phyloP scores from a whole-genome alignment of 37 sponge, comb jelly and placozoan species.

The Cliona cf. orientalis region DNA sequence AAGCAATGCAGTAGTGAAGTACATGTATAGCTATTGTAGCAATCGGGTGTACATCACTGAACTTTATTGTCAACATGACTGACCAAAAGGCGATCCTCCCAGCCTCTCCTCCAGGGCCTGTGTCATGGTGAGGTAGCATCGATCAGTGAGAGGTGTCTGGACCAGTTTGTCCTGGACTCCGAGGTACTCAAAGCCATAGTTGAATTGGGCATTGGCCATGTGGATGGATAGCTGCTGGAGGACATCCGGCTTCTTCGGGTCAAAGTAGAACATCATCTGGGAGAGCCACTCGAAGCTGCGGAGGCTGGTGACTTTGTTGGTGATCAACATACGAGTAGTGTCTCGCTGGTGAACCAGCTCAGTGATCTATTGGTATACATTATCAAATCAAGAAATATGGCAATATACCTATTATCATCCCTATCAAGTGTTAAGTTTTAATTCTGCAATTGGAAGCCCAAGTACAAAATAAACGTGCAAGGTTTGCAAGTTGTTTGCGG shows the following conservation, averaged over 20 bases:
- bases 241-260: conserved; percentile 87
- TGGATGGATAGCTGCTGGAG: conserved; percentile 91
- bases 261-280: conserved; percentile 99
- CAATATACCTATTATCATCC: no score
- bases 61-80: background rate
- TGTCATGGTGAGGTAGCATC: conserved; percentile 98
- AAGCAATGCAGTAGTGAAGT: no score
- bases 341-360: conserved; percentile 98
- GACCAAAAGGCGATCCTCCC: conserved; percentile 98
- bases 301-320: conserved; percentile 50
- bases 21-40: no score
- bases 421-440: no score
- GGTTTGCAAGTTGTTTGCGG: no score
- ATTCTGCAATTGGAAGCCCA: no score
- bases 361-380: conserved; percentile 95
- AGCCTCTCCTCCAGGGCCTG: conserved; percentile 96
- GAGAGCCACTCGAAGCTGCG: conserved; percentile 94
- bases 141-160: conserved; percentile 98
- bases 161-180: conserved; percentile 97
- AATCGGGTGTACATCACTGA: background rate
- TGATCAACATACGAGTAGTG: conserved; percentile 84
- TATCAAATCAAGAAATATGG: no score
- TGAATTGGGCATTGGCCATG: conserved; percentile 97
- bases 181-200: conserved; percentile 98
- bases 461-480: no score